Base-by-base conservation (phyloP, 2,113 vertebrate genomes). In the Psettodes erumei region DNA sequence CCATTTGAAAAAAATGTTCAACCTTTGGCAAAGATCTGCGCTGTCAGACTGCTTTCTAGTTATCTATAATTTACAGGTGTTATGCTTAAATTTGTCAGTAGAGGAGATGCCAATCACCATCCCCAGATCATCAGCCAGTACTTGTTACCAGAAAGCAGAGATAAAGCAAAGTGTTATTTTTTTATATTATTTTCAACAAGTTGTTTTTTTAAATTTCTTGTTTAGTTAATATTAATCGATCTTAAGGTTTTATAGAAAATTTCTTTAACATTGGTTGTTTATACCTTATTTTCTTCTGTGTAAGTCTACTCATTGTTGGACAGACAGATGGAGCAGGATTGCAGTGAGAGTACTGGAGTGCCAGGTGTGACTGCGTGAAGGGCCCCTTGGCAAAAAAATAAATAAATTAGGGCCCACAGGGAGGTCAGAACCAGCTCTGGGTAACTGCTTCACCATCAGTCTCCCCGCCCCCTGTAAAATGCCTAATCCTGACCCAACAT, bases 401-500 rank as follows among this genome's bases (percentile, higher is more conserved):
- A n/a, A n/a, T n/a, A n/a, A 42, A 27, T 27, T 61, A 40, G 58
- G 58, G 58, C 37, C 23, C 58, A n/a, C n/a, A 27, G 58, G 23
- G 58, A 61, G 32, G 33, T 3, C 18, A 15, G 23, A 21, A 25
- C 35, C 9, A 32, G 56, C 56, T 25, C 56, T 25, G 13, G 32
- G 28, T 65, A 15, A 50, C 19, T 12, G n/a, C 15, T 50, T n/a
- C 43, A 35, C 62, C 43, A 65, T 19, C 62, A 48, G 62, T 48
- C 30, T 47, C 28, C 27, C 5, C 40, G 8, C 32, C 40, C 40
- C 18, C 12, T 2, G 40, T 32, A 59, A 47, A 11, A 32, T 11
- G 42, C 61, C 27, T 65, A 25, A 65, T 47, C 18, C 37, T 19
- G 54, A 35, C 19, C 30, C 54, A 28, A 30, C 16, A 18, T n/a